phyloP scores from a whole-genome alignment of 2,888 invertebrate genomes.

The Busseola fusca region DNA sequence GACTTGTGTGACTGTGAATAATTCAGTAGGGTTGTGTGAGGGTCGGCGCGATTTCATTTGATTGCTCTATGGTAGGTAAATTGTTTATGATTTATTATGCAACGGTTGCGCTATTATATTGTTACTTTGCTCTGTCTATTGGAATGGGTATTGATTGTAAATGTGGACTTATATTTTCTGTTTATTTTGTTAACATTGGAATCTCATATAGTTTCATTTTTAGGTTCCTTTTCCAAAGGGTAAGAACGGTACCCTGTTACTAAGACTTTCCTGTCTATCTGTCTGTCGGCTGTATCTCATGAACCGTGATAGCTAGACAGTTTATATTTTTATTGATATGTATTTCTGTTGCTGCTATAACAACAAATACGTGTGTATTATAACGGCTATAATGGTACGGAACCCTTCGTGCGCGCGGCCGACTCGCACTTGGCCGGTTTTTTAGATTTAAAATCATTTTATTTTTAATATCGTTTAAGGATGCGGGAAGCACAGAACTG shows the following conservation, averaged over 20 bases:
- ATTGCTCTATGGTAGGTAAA: slow-evolving; percentile 72
- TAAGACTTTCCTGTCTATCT: too few relatives aligned
- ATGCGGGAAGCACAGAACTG: neutral
- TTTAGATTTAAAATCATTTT: too few relatives aligned
- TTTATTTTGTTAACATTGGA: neutral
- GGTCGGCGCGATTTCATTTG: slow-evolving; percentile 70
- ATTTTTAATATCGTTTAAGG: neutral
- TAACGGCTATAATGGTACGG: too few relatives aligned
- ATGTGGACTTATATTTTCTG: neutral
- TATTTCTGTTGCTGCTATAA: too few relatives aligned
- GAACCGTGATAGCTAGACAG: too few relatives aligned
- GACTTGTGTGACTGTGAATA: slow-evolving; percentile 73
- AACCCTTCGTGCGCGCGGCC: too few relatives aligned
- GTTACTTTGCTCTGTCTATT: slow-evolving; percentile 48
- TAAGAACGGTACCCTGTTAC: too few relatives aligned
- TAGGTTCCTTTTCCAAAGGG: neutral
- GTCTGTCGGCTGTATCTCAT: too few relatives aligned
- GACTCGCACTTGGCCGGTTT: too few relatives aligned
- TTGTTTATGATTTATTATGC: slow-evolving; percentile 67
- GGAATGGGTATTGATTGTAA: slow-evolving; percentile 41
- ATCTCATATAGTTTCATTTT: neutral
- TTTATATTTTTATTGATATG: too few relatives aligned
- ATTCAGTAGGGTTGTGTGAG: slow-evolving; percentile 69
- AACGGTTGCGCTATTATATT: slow-evolving; percentile 41
- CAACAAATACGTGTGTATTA: too few relatives aligned